phyloP scores from a whole-genome alignment of 2,113 vertebrate genomes.

The Epinephelus lanceolatus region DNA sequence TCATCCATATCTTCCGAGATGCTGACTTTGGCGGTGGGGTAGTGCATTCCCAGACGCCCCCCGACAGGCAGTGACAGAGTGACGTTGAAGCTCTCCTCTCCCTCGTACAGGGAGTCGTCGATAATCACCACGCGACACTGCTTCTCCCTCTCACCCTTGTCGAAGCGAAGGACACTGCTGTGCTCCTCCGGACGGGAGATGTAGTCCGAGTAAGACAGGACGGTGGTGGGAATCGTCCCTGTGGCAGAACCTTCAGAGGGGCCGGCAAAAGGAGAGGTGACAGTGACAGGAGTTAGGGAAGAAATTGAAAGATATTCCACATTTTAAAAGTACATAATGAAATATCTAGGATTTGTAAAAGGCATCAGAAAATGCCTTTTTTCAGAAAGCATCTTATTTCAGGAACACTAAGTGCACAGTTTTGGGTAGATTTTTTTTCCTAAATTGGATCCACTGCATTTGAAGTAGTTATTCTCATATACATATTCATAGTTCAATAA shows the following conservation, averaged over 20 bases:
- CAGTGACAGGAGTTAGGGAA: not conserved
- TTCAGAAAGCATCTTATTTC: not conserved
- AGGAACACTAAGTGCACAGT: not conserved
- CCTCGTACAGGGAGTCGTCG: conserved; percentile 93
- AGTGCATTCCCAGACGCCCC: conserved; percentile 88
- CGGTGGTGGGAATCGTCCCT: conserved; percentile 90
- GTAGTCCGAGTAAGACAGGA: conserved; percentile 95
- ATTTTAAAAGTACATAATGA: not conserved
- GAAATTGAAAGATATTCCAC: not conserved
- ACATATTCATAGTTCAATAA: not conserved
- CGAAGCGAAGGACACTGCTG: conserved; percentile 90
- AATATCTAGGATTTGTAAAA: not conserved
- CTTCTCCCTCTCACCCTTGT: conserved; percentile 89
- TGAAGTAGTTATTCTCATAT: not conserved
- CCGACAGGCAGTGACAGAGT: conserved; percentile 91
- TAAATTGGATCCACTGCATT: not conserved
- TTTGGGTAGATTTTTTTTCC: not conserved
- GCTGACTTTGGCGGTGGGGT: conserved; percentile 83
- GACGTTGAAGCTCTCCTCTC: conserved; percentile 90
- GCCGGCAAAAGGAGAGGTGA: conserved; percentile 1
- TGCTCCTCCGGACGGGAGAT: conserved; percentile 94
- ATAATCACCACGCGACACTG: conserved; percentile 90
- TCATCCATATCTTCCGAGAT: conserved; percentile 91
- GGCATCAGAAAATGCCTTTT: conserved; percentile 1
- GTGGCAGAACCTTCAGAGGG: conserved; percentile 86